phyloP scores from a whole-genome alignment of 92 coral and sea anemone genomes.

The Zoanthus solanderi region DNA sequence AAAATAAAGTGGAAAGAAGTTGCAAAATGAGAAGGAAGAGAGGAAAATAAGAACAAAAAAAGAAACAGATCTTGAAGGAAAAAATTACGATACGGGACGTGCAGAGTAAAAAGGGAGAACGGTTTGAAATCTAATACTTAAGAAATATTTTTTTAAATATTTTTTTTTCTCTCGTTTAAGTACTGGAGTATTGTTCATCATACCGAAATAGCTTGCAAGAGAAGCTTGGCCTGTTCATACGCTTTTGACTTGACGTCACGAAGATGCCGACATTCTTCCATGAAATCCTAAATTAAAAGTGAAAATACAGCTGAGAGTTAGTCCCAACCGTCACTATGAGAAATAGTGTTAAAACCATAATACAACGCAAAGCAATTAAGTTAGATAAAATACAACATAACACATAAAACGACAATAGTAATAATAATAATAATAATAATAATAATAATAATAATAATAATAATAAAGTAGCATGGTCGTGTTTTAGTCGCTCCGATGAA shows the following conservation, averaged over 20 bases:
- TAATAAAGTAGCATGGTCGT: no score
- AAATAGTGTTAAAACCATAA: no score
- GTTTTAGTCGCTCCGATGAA: no score
- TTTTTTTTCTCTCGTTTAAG: neutral
- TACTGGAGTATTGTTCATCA: neutral
- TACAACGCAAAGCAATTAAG: no score
- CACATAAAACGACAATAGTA: no score
- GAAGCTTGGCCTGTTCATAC: slow-evolving; percentile 69
- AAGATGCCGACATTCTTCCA: slow-evolving; percentile 65
- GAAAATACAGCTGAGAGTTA: neutral
- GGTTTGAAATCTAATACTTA: neutral
- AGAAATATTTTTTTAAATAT: neutral
- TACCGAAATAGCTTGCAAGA: slow-evolving; percentile 70
- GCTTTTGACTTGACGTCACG: slow-evolving; percentile 64
- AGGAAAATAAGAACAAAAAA: neutral
- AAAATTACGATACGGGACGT: neutral
- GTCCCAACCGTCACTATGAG: no score
- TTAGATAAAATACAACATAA: no score
- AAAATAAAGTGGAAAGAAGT: neutral
- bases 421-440: no score
- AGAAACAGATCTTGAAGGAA: neutral
- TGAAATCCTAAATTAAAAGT: slow-evolving; percentile 63
- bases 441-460: no score
- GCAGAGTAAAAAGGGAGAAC: neutral
- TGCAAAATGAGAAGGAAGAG: neutral